A percentile compares a stretch with the other conserved stretches of the same genome.
Conservation (phyloP, 2,888 invertebrate genomes). For the Argyresthia albistria region DNA sequence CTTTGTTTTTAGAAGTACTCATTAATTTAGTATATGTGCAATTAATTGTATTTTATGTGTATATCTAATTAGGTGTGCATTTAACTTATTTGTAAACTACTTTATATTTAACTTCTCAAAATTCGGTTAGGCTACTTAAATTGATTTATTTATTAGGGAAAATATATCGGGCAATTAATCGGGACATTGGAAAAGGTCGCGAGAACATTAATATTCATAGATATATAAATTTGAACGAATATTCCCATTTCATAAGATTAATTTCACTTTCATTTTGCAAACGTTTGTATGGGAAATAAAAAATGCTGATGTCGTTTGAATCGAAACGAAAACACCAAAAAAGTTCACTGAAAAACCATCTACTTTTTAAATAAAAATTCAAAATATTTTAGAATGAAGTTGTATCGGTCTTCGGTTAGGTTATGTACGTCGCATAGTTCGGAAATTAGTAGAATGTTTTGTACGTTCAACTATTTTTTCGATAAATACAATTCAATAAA, state of each 20-base stretch:
- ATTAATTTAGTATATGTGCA: slow-evolving; percentile 58
- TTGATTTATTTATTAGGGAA: slow-evolving; percentile 65
- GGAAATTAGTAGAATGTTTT: slow-evolving; percentile 57
- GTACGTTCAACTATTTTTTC: slow-evolving; percentile 40
- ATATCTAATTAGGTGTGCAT: slow-evolving; percentile 45
- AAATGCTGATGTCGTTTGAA: slow-evolving; percentile 28
- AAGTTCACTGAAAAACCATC: slow-evolving; percentile 63
- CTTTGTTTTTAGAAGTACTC: slow-evolving; percentile 50
- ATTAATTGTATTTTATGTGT: slow-evolving; percentile 59
- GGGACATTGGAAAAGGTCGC: not conserved
- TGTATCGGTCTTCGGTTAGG: slow-evolving; percentile 38
- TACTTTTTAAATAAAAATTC: slow-evolving; percentile 67
- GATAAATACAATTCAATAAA: slow-evolving; percentile 41
- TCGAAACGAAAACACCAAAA: slow-evolving; percentile 71
- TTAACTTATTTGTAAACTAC: slow-evolving; percentile 41
- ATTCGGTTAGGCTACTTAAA: slow-evolving; percentile 25
- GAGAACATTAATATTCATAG: not conserved
- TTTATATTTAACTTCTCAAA: slow-evolving; percentile 13
- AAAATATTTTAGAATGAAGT: slow-evolving; percentile 59
- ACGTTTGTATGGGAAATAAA: slow-evolving; percentile 2
- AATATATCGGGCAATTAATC: slow-evolving; percentile 49
- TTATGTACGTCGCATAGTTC: slow-evolving; percentile 31
- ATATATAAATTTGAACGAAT: not conserved
- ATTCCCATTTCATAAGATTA: not conserved
- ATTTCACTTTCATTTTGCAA: slow-evolving; percentile 6